These are phyloP conservation scores for Mellivora capensis DNA, from an alignment of 2,113 vertebrate genomes.

Conservation along the genomic window DNA sequence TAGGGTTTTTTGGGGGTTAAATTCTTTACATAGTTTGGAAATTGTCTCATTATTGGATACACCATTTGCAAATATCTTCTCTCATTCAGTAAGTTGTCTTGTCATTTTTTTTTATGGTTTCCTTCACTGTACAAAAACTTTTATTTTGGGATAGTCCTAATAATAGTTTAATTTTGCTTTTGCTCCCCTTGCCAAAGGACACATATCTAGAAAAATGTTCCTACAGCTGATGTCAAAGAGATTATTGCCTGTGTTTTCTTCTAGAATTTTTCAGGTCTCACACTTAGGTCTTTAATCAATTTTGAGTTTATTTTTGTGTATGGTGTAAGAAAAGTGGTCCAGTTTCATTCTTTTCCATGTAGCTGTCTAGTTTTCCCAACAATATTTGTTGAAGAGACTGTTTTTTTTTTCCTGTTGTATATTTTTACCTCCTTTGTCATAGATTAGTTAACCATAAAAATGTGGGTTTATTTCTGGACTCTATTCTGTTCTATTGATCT, in stretches of 20 bases:
- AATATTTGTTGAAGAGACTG: not conserved
- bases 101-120: not conserved
- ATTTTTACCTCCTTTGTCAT: not conserved
- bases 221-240: not conserved
- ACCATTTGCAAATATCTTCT: not conserved
- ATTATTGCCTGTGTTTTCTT: not conserved
- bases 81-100: not conserved
- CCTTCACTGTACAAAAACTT: not conserved
- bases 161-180: not conserved
- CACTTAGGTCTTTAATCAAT: not conserved
- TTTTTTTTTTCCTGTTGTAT: not conserved
- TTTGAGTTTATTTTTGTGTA: not conserved
- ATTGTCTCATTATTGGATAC: not conserved
- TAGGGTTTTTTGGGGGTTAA: not conserved
- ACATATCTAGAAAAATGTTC: not conserved
- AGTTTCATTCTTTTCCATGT: not conserved
- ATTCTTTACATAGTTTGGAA: not conserved
- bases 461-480: not conserved
- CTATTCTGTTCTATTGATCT: not conserved
- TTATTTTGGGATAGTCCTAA: not conserved
- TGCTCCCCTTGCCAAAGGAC: not conserved
- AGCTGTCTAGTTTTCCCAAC: not conserved
- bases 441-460: not conserved
- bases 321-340: not conserved
- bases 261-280: not conserved